These are phyloP conservation scores for Aspidiotus rigidus DNA, from an alignment of 2,888 invertebrate genomes.

Conservation along the genomic window DNA sequence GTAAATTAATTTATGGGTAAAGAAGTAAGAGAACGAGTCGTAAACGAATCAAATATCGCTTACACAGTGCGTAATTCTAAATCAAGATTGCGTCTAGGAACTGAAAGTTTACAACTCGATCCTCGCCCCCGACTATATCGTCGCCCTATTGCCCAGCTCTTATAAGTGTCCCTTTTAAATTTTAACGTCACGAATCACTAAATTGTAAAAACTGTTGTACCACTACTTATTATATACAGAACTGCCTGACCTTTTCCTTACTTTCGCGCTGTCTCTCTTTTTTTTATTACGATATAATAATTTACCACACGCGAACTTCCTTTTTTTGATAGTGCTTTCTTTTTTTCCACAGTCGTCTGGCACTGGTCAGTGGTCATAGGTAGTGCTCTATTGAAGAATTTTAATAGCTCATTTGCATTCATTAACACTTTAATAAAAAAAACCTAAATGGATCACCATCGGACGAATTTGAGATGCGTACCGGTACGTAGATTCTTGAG, in stretches of 20 bases:
- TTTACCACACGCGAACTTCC: constrained; percentile 30
- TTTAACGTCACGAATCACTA: constrained; percentile 33
- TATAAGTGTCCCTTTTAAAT: constrained; percentile 20
- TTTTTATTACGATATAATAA: constrained; percentile 27
- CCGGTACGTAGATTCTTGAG: too few relatives aligned
- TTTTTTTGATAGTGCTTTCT: constrained; percentile 7
- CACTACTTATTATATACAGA: constrained; percentile 16
- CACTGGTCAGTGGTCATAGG: constrained; percentile 4
- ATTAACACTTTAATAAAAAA: constrained; percentile 28
- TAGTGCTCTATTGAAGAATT: constrained; percentile 20
- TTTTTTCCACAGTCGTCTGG: constrained; percentile 15
- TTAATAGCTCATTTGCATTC: constrained; percentile 33
- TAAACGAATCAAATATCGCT: constrained; percentile 17
- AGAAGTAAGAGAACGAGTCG: constrained; percentile 5
- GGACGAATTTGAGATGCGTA: not conserved
- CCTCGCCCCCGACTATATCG: constrained; percentile 20
- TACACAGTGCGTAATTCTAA: constrained; percentile 29
- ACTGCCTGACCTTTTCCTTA: not conserved
- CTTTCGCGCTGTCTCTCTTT: constrained; percentile 10
- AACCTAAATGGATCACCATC: not conserved
- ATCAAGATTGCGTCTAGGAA: constrained; percentile 29
- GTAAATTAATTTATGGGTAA: not conserved
- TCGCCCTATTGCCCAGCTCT: too few relatives aligned
- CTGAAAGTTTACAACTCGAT: constrained; percentile 28
- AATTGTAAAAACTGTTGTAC: constrained; percentile 27